Conservation (phyloP, 2,888 invertebrate genomes). For the Opisthograptis luteolata region DNA sequence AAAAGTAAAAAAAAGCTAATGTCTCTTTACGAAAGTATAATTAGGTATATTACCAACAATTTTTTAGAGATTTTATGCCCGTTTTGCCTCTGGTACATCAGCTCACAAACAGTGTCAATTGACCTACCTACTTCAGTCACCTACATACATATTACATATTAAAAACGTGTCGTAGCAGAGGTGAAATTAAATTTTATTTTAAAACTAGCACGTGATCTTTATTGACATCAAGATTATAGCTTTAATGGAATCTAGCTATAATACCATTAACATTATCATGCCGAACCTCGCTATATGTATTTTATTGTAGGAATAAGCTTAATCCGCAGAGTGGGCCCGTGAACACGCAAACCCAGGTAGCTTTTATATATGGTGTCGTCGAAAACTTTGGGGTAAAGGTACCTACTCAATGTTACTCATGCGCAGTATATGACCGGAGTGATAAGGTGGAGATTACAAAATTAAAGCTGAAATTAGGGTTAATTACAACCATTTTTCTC, state of each 20-base stretch:
- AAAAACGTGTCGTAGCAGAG: neutral
- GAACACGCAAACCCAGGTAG: conserved; percentile 68
- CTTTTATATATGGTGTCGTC: conserved; percentile 41
- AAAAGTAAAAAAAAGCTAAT: no score
- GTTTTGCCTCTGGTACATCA: no score
- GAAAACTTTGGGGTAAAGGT: conserved; percentile 32
- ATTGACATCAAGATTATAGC: conserved; percentile 62
- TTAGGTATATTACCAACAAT: no score
- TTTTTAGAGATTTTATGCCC: no score
- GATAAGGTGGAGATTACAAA: no score
- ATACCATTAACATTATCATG: conserved; percentile 69
- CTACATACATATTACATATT: neutral
- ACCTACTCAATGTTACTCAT: conserved; percentile 26
- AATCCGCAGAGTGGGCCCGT: conserved; percentile 65
- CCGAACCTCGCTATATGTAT: conserved; percentile 57
- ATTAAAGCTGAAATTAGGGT: no score
- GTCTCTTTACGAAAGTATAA: no score
- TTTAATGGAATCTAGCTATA: conserved; percentile 66
- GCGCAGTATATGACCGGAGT: no score
- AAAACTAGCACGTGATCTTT: conserved; percentile 58
- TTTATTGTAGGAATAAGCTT: conserved; percentile 68
- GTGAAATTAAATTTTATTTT: conserved; percentile 33
- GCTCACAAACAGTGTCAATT: no score
- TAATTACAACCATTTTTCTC: no score
- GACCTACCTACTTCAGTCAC: no score